Evolutionary conservation across 2,113 vertebrate genomes (phyloP).

Genomic region (Silurus asotus): DNA sequence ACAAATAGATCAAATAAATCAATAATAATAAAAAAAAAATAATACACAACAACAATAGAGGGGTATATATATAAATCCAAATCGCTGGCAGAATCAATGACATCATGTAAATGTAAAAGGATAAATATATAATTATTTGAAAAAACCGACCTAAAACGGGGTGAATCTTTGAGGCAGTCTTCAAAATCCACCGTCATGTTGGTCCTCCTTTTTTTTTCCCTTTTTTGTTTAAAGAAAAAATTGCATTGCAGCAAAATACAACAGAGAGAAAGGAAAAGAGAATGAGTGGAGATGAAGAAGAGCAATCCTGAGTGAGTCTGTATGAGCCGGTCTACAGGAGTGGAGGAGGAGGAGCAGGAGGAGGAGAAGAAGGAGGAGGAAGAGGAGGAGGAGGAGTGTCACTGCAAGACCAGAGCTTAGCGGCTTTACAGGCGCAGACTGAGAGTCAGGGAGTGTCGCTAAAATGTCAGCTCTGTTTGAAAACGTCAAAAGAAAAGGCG

Average conservation of each 20-base stretch:
- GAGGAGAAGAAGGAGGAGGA: too few species aligned
- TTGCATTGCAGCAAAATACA: slow-evolving; percentile 64
- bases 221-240: slow-evolving; percentile 57
- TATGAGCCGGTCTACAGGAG: slow-evolving; percentile 13
- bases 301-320: slow-evolving; percentile 49
- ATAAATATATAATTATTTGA: too few species aligned
- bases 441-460: slow-evolving; percentile 53
- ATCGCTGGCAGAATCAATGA: background rate
- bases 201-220: slow-evolving; percentile 8
- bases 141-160: slow-evolving; percentile 70
- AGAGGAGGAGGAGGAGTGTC: background rate
- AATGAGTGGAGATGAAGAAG: background rate
- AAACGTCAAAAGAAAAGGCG: background rate
- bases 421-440: background rate
- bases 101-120: background rate
- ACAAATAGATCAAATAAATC: background rate
- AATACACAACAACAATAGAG: background rate
- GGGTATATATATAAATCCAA: background rate
- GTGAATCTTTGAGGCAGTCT: slow-evolving; percentile 79
- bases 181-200: slow-evolving; percentile 82
- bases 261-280: background rate
- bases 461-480: background rate
- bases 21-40: background rate
- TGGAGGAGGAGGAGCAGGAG: background rate
- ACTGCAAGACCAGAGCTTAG: background rate